Percentiles rank a stretch among this genome's conserved stretches.
Evolutionary conservation across 2,113 vertebrate genomes (phyloP).

Genomic region (Xenopus borealis): DNA sequence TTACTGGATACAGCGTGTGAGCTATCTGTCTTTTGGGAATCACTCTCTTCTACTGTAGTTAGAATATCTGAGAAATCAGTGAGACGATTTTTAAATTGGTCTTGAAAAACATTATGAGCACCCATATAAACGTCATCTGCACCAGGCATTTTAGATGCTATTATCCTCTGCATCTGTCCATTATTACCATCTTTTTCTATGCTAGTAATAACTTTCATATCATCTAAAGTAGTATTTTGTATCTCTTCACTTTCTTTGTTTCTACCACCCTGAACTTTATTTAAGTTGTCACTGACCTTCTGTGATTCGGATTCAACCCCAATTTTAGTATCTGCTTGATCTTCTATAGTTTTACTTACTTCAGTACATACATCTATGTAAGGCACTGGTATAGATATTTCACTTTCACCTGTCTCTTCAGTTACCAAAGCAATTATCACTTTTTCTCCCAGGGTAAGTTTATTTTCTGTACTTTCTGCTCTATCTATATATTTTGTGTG

Average conservation of each 20-base stretch:
- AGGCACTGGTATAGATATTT: constrained; percentile 69
- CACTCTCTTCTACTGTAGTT: constrained; percentile 3
- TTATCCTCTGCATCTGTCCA: constrained; percentile 34
- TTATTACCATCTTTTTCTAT: constrained; percentile 40
- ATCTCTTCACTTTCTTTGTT: constrained; percentile 58
- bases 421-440: constrained; percentile 74
- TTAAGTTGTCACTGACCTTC: neutral
- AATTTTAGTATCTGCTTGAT: constrained; percentile 57
- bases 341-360: constrained; percentile 63
- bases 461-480: neutral
- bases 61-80: constrained; percentile 14
- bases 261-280: neutral
- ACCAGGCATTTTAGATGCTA: constrained; percentile 44
- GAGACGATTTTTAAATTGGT: constrained; percentile 29
- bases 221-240: constrained; percentile 31
- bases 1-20: constrained; percentile 33
- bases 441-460: constrained; percentile 64
- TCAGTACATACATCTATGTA: constrained; percentile 71
- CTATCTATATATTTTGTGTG: neutral
- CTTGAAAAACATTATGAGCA: constrained; percentile 32
- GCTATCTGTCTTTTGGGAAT: neutral
- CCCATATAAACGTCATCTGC: constrained; percentile 48
- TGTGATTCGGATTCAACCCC: constrained; percentile 65
- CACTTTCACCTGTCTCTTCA: constrained; percentile 71
- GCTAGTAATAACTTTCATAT: constrained; percentile 48